Percentiles rank a stretch among this genome's conserved stretches.
These are phyloP conservation scores for Corvus hawaiiensis DNA, from an alignment of 2,113 vertebrate species.

Conservation along the genomic window DNA sequence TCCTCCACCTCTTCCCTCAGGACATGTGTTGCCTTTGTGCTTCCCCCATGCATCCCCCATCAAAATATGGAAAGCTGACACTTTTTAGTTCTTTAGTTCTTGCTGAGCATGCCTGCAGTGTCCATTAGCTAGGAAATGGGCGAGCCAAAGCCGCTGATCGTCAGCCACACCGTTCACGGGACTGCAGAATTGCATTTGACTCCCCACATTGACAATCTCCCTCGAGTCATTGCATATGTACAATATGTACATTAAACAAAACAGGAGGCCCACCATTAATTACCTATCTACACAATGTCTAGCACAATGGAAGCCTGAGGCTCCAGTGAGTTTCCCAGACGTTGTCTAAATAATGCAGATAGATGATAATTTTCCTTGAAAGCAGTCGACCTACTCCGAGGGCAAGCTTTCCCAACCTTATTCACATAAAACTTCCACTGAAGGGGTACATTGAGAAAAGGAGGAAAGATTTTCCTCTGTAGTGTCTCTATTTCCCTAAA, in stretches of 20 bases:
- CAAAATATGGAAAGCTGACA: not conserved
- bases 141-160: not conserved
- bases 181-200: not conserved
- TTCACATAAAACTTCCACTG: not conserved
- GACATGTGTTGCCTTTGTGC: not conserved
- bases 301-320: not conserved
- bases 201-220: not conserved
- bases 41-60: not conserved
- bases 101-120: not conserved
- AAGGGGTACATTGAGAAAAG: not conserved
- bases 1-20: not conserved
- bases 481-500: not conserved
- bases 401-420: not conserved
- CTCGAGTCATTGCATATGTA: not conserved
- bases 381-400: not conserved
- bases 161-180: rapidly evolving
- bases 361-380: slow-evolving; percentile 24
- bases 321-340: slow-evolving; percentile 11
- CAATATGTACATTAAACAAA: slow-evolving; percentile 13
- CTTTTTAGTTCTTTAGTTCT: not conserved
- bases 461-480: not conserved
- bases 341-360: slow-evolving; percentile 8
- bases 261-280: slow-evolving; percentile 15
- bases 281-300: slow-evolving; percentile 14
- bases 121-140: not conserved